Base-by-base conservation (phyloP, 1,140 invertebrate species). In the Prorops nasuta region DNA sequence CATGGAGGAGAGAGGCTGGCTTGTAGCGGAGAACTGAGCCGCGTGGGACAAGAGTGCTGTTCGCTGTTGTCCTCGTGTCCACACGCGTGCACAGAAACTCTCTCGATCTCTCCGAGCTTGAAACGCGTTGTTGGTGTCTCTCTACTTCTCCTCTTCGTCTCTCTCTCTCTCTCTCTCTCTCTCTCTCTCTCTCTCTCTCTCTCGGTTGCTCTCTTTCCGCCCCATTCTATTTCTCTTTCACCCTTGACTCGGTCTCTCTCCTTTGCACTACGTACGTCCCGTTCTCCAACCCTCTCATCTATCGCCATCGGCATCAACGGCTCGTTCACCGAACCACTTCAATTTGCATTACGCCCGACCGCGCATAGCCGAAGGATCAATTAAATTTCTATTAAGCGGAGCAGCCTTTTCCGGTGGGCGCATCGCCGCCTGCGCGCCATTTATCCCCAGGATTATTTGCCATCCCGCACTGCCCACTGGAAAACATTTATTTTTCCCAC, bases 351-450 rank as follows among this genome's bases (percentile, higher is more conserved):
- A 67, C 63, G 62, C 56, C 55, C 67, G 58, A 70, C 58, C 56
- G 70, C 68, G 62, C 60, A 69, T 67, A 74, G 66, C 64, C 67
- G 59, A 69, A 74, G 67, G 68, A 74, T 74, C 70, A 72, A 74
- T 74, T 72, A 74, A 72, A 74, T 74, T 74, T 72, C 71, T 72
- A 74, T 74, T 70, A 74, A 74, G 63, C 62, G 49, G 49, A 54
- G 58, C 60, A 64, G 50, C 51, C 63, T 64, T 70, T 70, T 68
- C 56, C 57, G 47, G 44, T 42, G 37, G 21, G 38, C 47, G 37
- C 50, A 51, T 42, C 37, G n/a, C 44, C 28, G 16, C 28, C 22
- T 42, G 36, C 56, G 48, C 54, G 43, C 52, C 65, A 62, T 64
- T 68, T 66, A 68, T 70, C 56, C 59, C 58, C 39, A 41, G 58